A percentile compares a stretch with the other conserved stretches of the same genome.
Evolutionary conservation across 35 echinoderm and acorn worm species (phyloP).

Genomic region (Apostichopus californicus): DNA sequence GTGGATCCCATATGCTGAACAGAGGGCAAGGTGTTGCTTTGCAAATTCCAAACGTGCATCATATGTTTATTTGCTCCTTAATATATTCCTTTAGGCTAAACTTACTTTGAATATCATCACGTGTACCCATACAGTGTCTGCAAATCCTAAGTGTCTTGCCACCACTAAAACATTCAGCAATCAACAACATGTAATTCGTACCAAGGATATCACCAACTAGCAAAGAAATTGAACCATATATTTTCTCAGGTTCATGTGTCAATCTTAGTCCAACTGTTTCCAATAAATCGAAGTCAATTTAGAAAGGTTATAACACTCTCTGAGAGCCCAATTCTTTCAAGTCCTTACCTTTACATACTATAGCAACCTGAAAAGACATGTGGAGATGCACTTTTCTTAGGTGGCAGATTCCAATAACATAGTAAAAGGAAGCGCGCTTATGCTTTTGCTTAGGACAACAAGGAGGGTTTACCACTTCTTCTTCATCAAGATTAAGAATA

Average conservation of each 20-base stretch:
- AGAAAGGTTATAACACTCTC: constrained; percentile 23
- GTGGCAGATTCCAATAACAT: too few relatives aligned
- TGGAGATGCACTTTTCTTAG: background rate
- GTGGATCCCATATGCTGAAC: constrained; percentile 23
- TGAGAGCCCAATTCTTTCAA: constrained; percentile 7
- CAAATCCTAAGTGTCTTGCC: too few relatives aligned
- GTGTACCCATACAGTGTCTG: too few relatives aligned
- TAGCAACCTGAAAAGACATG: background rate
- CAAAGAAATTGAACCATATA: too few relatives aligned
- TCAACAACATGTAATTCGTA: too few relatives aligned
- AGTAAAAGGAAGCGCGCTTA: background rate
- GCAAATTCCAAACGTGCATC: constrained; percentile 12
- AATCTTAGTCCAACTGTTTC: constrained; percentile 25
- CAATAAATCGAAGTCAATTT: constrained; percentile 1
- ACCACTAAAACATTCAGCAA: too few relatives aligned
- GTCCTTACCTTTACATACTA: constrained; percentile 37
- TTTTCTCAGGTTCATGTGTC: too few relatives aligned
- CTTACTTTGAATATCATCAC: too few relatives aligned
- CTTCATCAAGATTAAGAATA: too few relatives aligned
- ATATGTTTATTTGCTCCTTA: constrained; percentile 34
- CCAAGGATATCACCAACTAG: too few relatives aligned
- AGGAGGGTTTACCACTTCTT: too few relatives aligned
- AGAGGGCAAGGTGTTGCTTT: constrained; percentile 21
- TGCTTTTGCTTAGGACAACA: constrained; percentile 15
- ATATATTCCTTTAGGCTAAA: background rate